These are phyloP conservation scores for Scolopax mira DNA, from an alignment of 2,113 vertebrate genomes.

Conservation along the genomic window DNA sequence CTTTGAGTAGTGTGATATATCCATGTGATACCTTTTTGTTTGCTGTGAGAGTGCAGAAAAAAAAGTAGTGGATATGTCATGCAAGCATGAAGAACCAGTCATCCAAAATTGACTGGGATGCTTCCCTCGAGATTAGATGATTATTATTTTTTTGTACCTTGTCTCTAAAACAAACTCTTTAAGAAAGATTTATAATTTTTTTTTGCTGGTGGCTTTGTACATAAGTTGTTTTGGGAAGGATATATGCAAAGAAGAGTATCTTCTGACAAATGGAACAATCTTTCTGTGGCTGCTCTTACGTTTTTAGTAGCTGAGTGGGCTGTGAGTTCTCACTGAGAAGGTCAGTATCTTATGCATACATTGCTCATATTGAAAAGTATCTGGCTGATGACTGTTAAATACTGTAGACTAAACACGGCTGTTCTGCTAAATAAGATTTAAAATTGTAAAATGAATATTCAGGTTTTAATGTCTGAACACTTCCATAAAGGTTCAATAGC, in stretches of 20 bases:
- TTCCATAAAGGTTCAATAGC: background rate
- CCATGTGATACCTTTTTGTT: background rate
- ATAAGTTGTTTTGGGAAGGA: background rate
- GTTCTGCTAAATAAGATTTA: background rate
- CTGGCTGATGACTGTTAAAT: background rate
- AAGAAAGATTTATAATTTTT: background rate
- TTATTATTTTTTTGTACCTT: background rate
- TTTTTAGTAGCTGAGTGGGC: background rate
- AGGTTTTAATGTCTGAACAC: conserved; percentile 28
- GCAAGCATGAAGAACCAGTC: background rate
- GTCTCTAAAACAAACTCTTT: background rate
- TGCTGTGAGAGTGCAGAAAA: background rate
- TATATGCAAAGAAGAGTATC: background rate
- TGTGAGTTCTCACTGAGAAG: background rate
- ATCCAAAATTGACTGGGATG: background rate
- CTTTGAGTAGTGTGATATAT: background rate
- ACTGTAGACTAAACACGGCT: conserved; percentile 28
- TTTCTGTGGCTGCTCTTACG: background rate
- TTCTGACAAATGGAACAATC: background rate
- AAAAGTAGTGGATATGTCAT: background rate
- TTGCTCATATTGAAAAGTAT: background rate
- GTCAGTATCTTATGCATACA: background rate
- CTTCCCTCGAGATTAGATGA: background rate
- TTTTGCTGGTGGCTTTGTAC: background rate
- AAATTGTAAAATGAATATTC: background rate